Evolutionary conservation across 2,888 invertebrate genomes (phyloP).

Genomic region (Endomychus coccineus): DNA sequence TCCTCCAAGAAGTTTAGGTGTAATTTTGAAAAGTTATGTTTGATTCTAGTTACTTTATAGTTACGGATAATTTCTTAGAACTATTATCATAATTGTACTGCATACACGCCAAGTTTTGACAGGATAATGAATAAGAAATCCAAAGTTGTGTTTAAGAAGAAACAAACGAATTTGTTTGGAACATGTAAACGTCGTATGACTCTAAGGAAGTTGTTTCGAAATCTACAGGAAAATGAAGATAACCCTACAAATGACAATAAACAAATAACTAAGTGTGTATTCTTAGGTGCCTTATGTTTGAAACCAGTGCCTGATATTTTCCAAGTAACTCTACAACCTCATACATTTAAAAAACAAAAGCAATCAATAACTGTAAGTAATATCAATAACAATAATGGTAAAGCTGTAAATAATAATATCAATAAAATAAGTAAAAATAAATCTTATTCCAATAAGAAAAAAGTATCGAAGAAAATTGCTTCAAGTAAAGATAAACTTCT

Average conservation of each 20-base stretch:
- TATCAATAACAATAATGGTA: conserved; percentile 18
- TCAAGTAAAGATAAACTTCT: too few relatives aligned
- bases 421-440: conserved; percentile 5
- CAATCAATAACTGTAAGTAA: background rate
- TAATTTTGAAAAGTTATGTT: background rate
- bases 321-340: conserved; percentile 9
- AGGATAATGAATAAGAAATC: conserved; percentile 10
- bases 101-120: too few relatives aligned
- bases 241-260: conserved; percentile 24
- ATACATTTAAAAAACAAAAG: conserved; percentile 1
- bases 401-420: conserved; percentile 18
- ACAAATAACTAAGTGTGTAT: conserved; percentile 29
- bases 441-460: too few relatives aligned
- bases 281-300: conserved; percentile 27
- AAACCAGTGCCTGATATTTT: conserved; percentile 28
- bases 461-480: too few relatives aligned
- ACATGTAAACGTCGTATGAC: conserved; percentile 23
- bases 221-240: conserved; percentile 22
- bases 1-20: background rate
- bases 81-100: too few relatives aligned
- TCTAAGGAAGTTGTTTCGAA: conserved; percentile 22
- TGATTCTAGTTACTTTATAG: too few relatives aligned
- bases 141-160: conserved; percentile 24
- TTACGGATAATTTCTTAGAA: too few relatives aligned
- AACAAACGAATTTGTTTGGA: conserved; percentile 20